Evolutionary conservation across 2,797 vertebrate species (phyloP), one percentile per base, ranked within the genome.

Genomic region (Sebastes matsubarae): DNA sequence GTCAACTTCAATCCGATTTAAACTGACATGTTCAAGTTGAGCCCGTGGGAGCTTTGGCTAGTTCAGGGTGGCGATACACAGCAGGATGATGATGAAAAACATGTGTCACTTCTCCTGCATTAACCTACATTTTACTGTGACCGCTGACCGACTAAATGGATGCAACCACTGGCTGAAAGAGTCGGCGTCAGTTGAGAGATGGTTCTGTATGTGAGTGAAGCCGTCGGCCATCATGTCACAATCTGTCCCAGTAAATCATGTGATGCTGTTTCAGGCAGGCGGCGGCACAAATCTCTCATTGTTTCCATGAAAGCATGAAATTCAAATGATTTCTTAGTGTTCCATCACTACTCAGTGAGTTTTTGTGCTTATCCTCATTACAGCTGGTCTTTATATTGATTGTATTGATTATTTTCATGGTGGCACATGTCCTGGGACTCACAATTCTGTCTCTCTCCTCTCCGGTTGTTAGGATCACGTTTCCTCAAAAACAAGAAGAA

Each of bases 321-420:
- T 29, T 66, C 3, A 6, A 29, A 57, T 18, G 0, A 18, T 52
- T 18, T 38, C 22, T 32, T 10, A 12, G 30, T 9, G 71, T 71
- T 11, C 12, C 34, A 8, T n/a, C 18, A 12, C 38, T 1, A 1
- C 61, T 50, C 18, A 2, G 5, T 24, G n/a, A 75, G 12, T 11
- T 50, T 50, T 25, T 20, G 42, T 16, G 27, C 68, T 70, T 10
- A 58, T 34, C 57, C 59, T 46, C 46, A 68, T 65, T 59, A 68
- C 67, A 87, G 79, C 64, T 69, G 74, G 22, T 77, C 36, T 50
- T 65, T 78, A 2, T 34, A 87, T 89, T 86, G 87, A 90, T 84
- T 61, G 14, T 81, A 88, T 88, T 87, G 84, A 88, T 84, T 14
- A 4, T 38, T 65, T 70, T 67, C 58, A 68, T 80, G 67, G 46